Evolutionary conservation across 2,113 vertebrate genomes (phyloP).

Genomic region (Melanocharis versteri): DNA sequence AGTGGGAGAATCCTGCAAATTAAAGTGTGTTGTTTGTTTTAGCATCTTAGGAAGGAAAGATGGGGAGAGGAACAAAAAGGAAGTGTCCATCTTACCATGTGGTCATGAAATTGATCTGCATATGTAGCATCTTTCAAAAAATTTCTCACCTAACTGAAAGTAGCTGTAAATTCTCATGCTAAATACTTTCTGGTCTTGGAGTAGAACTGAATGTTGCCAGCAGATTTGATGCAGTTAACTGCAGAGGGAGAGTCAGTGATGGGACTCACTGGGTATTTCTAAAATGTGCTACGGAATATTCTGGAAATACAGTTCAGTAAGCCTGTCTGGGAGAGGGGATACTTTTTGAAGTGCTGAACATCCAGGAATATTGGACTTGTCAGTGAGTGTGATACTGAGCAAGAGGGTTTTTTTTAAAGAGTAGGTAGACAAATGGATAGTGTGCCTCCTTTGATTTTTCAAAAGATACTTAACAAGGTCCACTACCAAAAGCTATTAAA

Average conservation of each 20-base stretch:
- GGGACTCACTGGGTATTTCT: background rate
- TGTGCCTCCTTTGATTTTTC: slow-evolving; percentile 1
- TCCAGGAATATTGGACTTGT: background rate
- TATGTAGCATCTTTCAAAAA: background rate
- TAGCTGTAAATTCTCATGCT: background rate
- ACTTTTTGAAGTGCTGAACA: background rate
- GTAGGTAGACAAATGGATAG: background rate
- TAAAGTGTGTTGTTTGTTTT: background rate
- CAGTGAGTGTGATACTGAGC: background rate
- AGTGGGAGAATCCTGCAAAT: background rate
- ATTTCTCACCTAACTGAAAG: background rate
- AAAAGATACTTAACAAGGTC: background rate
- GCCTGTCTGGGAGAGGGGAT: background rate
- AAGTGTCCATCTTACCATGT: background rate
- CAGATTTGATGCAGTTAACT: background rate
- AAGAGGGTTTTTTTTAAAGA: background rate
- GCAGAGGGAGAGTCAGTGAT: background rate
- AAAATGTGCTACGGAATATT: background rate
- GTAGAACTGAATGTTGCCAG: background rate
- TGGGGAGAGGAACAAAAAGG: background rate
- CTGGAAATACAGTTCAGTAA: background rate
- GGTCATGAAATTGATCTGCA: background rate
- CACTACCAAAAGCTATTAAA: slow-evolving; percentile 27
- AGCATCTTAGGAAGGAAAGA: background rate
- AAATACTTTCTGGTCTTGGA: background rate